Percentiles rank a stretch among this genome's conserved stretches.
These are phyloP conservation scores for Zophobas morio DNA, from an alignment of 1,140 invertebrate species.

Conservation along the genomic window DNA sequence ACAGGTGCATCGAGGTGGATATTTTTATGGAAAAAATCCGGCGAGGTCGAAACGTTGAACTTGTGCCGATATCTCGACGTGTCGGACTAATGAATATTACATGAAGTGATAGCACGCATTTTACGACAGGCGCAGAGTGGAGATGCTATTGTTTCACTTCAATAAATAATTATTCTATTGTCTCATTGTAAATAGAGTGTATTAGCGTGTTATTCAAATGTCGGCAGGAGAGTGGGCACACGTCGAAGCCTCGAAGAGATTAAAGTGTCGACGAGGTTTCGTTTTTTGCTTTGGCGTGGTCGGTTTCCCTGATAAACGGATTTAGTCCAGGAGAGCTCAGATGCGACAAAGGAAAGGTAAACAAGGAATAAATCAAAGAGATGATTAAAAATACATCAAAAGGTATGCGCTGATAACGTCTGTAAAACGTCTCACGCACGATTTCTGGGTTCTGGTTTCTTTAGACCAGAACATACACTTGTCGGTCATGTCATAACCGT, in stretches of 20 bases:
- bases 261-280: too few species aligned
- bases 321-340: too few species aligned
- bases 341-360: too few species aligned
- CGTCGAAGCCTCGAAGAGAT: not conserved
- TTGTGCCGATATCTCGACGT: not conserved
- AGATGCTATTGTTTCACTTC: constrained; percentile 39
- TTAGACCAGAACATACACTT: too few species aligned
- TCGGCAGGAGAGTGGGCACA: constrained; percentile 25
- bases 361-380: too few species aligned
- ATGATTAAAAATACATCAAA: too few species aligned
- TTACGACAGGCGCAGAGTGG: constrained; percentile 7
- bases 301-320: too few species aligned
- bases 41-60: constrained; percentile 4
- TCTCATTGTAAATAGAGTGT: constrained; percentile 26
- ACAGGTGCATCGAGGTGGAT: not conserved
- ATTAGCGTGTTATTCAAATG: constrained; percentile 40
- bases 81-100: constrained; percentile 31
- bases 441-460: too few species aligned
- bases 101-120: constrained; percentile 11
- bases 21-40: constrained; percentile 9
- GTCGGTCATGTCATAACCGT: too few species aligned
- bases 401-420: too few species aligned
- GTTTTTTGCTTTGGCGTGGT: too few species aligned
- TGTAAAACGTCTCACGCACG: too few species aligned
- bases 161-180: constrained; percentile 40